Evolutionary conservation across 2,888 invertebrate species (phyloP).

Genomic region (Epiblema foenella): DNA sequence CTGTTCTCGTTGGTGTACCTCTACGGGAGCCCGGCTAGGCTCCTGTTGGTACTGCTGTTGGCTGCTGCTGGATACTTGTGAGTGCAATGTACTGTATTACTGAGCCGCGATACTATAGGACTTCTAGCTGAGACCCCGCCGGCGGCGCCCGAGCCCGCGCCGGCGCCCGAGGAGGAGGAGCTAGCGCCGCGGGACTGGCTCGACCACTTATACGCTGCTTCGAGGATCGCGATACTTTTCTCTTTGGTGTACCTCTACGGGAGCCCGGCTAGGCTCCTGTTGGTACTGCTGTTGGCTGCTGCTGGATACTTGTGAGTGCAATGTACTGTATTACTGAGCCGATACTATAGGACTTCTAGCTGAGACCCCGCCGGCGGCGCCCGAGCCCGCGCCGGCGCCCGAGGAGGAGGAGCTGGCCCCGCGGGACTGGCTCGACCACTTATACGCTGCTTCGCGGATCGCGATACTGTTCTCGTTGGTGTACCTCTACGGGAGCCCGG

Average conservation of each 20-base stretch:
- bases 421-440: constrained; percentile 96
- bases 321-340: background rate
- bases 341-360: too few relatives aligned
- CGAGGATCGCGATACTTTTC: constrained; percentile 92
- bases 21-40: constrained; percentile 95
- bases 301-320: constrained; percentile 92
- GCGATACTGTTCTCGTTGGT: constrained; percentile 94
- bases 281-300: constrained; percentile 90
- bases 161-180: constrained; percentile 79
- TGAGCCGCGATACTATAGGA: too few relatives aligned
- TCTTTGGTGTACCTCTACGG: constrained; percentile 97
- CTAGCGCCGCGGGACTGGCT: constrained; percentile 92
- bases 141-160: constrained; percentile 49
- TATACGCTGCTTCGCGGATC: constrained; percentile 94
- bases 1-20: constrained; percentile 95
- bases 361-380: too few relatives aligned
- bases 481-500: constrained; percentile 96
- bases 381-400: constrained; percentile 25
- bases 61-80: constrained; percentile 92
- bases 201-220: constrained; percentile 95
- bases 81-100: too few relatives aligned
- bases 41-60: constrained; percentile 91
- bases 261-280: constrained; percentile 92
- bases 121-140: constrained; percentile 53
- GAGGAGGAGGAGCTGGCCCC: constrained; percentile 85